phyloP scores from a whole-genome alignment of 2,888 invertebrate species.

The Pterostichus niger region DNA sequence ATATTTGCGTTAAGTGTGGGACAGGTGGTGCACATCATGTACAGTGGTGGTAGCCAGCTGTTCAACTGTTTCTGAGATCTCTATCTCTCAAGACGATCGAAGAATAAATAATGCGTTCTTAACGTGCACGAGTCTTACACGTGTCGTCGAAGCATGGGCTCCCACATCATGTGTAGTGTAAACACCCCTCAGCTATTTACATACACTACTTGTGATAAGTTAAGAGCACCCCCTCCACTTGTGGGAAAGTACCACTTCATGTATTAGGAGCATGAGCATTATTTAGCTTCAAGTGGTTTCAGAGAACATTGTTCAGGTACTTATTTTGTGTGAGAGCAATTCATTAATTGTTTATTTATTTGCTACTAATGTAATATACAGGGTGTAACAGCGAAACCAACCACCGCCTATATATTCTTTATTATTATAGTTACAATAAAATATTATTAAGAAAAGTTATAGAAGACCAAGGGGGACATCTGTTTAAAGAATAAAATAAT shows the following conservation, averaged over 20 bases:
- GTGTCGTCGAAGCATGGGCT: constrained; percentile 1
- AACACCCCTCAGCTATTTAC: constrained; percentile 10
- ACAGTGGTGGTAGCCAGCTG: constrained; percentile 3
- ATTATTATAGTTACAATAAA: too few species aligned
- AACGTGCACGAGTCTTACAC: constrained; percentile 31
- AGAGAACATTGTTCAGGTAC: too few species aligned
- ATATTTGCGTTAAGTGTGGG: constrained; percentile 17
- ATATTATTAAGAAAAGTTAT: too few species aligned
- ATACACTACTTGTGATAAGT: not conserved
- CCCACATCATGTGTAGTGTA: constrained; percentile 11
- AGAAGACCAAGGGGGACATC: too few species aligned
- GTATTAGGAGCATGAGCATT: too few species aligned
- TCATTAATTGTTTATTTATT: too few species aligned
- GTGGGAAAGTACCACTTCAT: not conserved
- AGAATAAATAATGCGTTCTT: constrained; percentile 47
- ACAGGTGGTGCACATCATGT: constrained; percentile 14
- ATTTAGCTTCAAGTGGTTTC: too few species aligned
- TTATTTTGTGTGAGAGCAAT: too few species aligned
- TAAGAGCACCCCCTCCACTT: not conserved
- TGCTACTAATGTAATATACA: too few species aligned
- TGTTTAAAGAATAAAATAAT: too few species aligned
- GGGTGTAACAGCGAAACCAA: too few species aligned
- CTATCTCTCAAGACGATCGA: constrained; percentile 43
- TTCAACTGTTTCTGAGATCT: constrained; percentile 12
- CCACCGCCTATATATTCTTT: too few species aligned